Conservation (phyloP, 2,888 invertebrate genomes). For the Punctoribates punctum region DNA sequence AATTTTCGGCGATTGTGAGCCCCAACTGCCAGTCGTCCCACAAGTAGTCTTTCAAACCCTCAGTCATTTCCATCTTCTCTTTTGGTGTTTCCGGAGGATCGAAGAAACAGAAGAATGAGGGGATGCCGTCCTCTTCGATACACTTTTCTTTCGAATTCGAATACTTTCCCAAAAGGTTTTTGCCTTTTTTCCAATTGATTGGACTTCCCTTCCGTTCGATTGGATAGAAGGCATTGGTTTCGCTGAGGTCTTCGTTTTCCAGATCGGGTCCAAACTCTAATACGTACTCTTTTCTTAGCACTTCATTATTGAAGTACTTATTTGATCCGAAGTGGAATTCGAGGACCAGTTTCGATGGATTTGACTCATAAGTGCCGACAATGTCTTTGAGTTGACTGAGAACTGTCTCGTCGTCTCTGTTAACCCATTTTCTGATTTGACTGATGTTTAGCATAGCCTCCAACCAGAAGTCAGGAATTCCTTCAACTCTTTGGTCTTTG, state of each 20-base stretch:
- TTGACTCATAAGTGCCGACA: background rate
- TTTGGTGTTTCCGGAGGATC: background rate
- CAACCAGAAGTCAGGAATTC: conserved; percentile 22
- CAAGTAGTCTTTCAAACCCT: background rate
- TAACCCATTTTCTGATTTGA: background rate
- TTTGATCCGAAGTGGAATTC: conserved; percentile 8
- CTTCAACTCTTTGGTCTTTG: background rate
- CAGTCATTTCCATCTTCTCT: background rate
- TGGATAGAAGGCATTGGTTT: background rate
- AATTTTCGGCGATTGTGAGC: background rate
- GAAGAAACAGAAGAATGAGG: conserved; percentile 28
- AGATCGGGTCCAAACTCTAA: background rate
- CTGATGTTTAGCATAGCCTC: background rate
- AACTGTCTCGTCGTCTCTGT: background rate
- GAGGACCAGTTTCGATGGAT: background rate
- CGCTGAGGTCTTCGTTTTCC: background rate
- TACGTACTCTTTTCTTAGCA: conserved; percentile 13
- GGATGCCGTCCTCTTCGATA: background rate
- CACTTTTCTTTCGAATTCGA: background rate
- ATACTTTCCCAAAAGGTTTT: background rate
- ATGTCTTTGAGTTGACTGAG: background rate
- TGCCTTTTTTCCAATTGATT: conserved; percentile 32
- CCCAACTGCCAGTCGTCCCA: background rate
- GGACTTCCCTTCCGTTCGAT: background rate
- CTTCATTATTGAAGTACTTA: conserved; percentile 17